Evolutionary conservation across 1,140 invertebrate genomes (phyloP).

Genomic region (Macrobrachium nipponense): DNA sequence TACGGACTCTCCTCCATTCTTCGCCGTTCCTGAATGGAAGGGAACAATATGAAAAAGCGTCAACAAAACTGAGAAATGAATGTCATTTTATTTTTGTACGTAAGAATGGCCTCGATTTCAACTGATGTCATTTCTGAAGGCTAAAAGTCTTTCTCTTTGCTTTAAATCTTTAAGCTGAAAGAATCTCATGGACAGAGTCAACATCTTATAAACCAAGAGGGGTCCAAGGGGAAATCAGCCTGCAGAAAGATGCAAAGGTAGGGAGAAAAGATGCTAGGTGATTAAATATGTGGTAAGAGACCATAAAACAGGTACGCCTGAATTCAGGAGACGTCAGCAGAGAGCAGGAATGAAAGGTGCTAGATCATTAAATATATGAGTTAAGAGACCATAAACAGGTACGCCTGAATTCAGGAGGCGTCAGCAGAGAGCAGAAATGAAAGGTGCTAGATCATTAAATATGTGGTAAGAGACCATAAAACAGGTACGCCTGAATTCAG

Average conservation of each 20-base stretch:
- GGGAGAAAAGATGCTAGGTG: background rate
- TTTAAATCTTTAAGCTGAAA: background rate
- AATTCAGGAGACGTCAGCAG: background rate
- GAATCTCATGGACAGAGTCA: too few species aligned
- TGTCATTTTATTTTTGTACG: too few species aligned
- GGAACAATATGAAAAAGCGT: too few species aligned
- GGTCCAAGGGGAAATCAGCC: background rate
- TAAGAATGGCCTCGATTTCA: too few species aligned
- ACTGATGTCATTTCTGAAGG: too few species aligned
- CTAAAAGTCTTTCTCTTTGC: too few species aligned
- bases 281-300: background rate
- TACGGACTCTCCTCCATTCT: constrained; percentile 54
- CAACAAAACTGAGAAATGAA: too few species aligned
- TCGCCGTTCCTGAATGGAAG: constrained; percentile 44
- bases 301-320: too few species aligned
- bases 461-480: background rate
- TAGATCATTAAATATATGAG: background rate
- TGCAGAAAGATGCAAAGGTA: background rate
- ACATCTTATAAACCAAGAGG: background rate
- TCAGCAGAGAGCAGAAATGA: too few species aligned
- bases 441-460: background rate
- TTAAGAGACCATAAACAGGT: background rate
- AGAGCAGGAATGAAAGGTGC: background rate
- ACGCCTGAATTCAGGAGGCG: background rate
- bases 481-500: background rate